These are phyloP conservation scores for Arrhopalites spinosus DNA, from an alignment of 2,888 invertebrate genomes.

Conservation along the genomic window DNA sequence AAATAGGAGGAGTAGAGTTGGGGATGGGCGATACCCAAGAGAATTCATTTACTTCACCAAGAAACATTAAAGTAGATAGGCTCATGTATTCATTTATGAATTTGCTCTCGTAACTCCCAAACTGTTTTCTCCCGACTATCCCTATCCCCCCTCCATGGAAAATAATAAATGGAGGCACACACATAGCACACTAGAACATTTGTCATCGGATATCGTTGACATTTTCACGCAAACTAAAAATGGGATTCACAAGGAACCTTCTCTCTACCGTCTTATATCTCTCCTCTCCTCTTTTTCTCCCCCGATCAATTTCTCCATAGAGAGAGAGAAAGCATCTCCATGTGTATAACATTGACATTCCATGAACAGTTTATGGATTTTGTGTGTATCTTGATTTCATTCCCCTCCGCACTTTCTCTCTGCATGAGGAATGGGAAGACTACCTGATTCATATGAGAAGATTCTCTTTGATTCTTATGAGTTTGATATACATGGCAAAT, in stretches of 20 bases:
- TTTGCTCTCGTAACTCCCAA: conserved; percentile 31
- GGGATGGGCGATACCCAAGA: conserved; percentile 22
- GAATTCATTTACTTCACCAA: conserved; percentile 35
- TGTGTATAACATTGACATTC: too few relatives aligned
- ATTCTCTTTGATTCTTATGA: not conserved
- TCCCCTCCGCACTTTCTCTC: not conserved
- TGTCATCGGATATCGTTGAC: conserved; percentile 34
- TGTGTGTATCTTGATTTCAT: not conserved
- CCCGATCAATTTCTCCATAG: not conserved
- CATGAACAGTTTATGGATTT: not conserved
- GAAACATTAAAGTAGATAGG: conserved; percentile 20
- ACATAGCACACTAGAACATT: conserved; percentile 35
- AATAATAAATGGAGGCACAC: conserved; percentile 40
- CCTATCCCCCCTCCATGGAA: conserved; percentile 6
- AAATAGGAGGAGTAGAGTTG: conserved; percentile 15
- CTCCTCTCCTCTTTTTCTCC: too few relatives aligned
- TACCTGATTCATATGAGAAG: not conserved
- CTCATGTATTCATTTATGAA: conserved; percentile 37
- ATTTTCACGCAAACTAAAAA: not conserved
- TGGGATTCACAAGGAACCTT: too few relatives aligned
- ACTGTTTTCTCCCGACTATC: conserved; percentile 1
- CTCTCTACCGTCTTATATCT: too few relatives aligned
- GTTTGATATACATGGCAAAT: not conserved
- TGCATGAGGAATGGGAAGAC: not conserved
- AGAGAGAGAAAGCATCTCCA: not conserved